Evolutionary conservation across 2,888 invertebrate species (phyloP).

Genomic region (Pristionchus mayeri): DNA sequence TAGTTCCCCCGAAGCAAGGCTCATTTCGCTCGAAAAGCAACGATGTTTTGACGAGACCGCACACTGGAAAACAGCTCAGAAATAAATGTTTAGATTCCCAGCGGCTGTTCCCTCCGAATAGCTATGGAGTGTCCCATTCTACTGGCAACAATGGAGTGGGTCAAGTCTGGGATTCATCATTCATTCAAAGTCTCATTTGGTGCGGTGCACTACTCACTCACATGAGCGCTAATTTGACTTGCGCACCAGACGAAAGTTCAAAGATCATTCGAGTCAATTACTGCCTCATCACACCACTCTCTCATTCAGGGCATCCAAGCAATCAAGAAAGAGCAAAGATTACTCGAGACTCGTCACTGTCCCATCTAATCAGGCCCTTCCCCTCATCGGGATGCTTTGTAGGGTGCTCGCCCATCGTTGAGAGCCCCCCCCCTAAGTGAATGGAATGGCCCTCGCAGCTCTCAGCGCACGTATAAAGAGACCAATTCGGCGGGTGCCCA

Average conservation of each 20-base stretch:
- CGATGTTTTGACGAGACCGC: too few species aligned
- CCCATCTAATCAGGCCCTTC: background rate
- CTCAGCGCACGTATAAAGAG: background rate
- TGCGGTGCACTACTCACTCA: background rate
- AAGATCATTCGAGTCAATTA: background rate
- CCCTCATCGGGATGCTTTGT: background rate
- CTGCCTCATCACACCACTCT: background rate
- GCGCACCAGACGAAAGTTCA: background rate
- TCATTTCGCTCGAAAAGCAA: too few species aligned
- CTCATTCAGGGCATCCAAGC: background rate
- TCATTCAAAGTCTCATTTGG: conserved; percentile 48
- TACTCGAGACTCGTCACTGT: background rate
- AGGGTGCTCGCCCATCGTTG: background rate
- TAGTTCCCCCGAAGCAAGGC: too few species aligned
- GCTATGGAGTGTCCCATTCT: too few species aligned
- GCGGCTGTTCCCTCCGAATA: too few species aligned
- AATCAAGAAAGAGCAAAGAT: background rate
- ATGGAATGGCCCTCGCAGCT: conserved; percentile 7
- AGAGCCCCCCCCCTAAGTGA: background rate
- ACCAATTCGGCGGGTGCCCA: background rate
- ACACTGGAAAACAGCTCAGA: too few species aligned
- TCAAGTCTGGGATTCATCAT: conserved; percentile 4
- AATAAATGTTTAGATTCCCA: too few species aligned
- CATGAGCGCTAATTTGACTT: background rate
- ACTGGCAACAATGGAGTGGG: background rate